Evolutionary conservation across 2,888 invertebrate genomes (phyloP).

Genomic region (Fragum whitleyi): DNA sequence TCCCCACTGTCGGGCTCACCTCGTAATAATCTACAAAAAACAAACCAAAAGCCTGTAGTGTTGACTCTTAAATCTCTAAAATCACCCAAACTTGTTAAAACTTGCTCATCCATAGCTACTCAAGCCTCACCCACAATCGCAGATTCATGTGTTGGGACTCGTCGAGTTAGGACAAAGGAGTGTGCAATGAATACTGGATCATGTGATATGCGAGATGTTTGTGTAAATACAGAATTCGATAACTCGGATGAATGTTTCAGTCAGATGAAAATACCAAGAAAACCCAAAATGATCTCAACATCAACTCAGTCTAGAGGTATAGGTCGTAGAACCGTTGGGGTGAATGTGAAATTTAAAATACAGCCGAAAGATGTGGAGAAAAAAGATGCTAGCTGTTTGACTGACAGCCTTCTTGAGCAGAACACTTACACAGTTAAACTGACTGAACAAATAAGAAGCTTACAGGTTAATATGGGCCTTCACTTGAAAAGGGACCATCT

Average conservation of each 20-base stretch:
- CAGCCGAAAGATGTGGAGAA: not conserved
- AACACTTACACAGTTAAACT: not conserved
- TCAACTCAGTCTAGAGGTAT: slow-evolving; percentile 35
- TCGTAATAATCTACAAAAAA: not conserved
- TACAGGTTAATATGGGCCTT: slow-evolving; percentile 8
- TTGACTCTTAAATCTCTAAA: not conserved
- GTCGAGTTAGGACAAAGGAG: slow-evolving; percentile 39
- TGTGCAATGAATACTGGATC: slow-evolving; percentile 32
- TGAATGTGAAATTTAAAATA: slow-evolving; percentile 25
- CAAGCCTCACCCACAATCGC: slow-evolving; percentile 45
- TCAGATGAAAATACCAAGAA: not conserved
- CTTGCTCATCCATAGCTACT: slow-evolving; percentile 24
- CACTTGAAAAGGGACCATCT: no score
- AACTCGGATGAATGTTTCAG: not conserved
- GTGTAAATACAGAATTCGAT: slow-evolving; percentile 41
- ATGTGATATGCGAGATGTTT: slow-evolving; percentile 47
- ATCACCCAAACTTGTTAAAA: not conserved
- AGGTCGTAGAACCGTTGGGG: slow-evolving; percentile 32
- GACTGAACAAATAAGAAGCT: not conserved
- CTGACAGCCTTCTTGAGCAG: not conserved
- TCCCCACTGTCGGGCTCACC: not conserved
- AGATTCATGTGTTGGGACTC: slow-evolving; percentile 27
- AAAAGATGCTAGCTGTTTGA: slow-evolving; percentile 11
- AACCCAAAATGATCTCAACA: slow-evolving; percentile 25
- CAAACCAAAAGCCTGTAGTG: not conserved